Base-by-base conservation (phyloP, 2,888 invertebrate species). In the Theristus sp. region DNA sequence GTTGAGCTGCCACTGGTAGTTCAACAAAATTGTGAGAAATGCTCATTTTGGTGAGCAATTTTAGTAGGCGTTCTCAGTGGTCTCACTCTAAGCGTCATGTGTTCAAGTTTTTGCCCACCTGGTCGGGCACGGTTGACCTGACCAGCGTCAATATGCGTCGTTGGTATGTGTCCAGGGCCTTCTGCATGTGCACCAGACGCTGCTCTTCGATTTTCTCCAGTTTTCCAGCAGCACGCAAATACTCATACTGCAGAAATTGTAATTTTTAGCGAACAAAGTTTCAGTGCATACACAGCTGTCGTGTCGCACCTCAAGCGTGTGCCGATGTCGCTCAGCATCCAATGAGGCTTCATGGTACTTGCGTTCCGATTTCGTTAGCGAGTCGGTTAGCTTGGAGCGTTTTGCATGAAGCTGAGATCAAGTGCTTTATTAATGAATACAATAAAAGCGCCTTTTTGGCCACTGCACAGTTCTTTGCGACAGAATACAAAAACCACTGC, bases 141-240 rank as follows among this genome's bases (percentile, higher is more conserved):
- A 24, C 24, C 10, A 61, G 26, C 25, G 26, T 26, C 10, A 52
- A 6, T 24, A 61, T 46, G 6, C 38, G 58, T 10, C 58, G 17
- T 10, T 58, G 60, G 29, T 60, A 60, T 10, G 58, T 27, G 29
- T 54, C 58, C n/a, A 61, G 38, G 3, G 58, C 54, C 2, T 30
- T 53, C 29, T 61, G 61, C 27, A 61, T n/a, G 24, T 58, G 26
- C 17, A 17, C 53, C 30, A 57, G 26, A 17, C 61, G 52, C 13
- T 56, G 54, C 27, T 58, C 24, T 30, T 61, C 61, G 3, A 57
- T 3, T 2, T 25, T 46, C 28, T 56, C 55, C 3, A 61, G 26
- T 6, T 38, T 13, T 1, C n/a, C 6, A 10, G 24, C n/a, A 24
- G 56, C 56, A 2, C 30, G 31, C 26, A 54, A 6, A 24, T 54